phyloP scores from a whole-genome alignment of 1,140 invertebrate genomes.

The Drosophila asahinai region DNA sequence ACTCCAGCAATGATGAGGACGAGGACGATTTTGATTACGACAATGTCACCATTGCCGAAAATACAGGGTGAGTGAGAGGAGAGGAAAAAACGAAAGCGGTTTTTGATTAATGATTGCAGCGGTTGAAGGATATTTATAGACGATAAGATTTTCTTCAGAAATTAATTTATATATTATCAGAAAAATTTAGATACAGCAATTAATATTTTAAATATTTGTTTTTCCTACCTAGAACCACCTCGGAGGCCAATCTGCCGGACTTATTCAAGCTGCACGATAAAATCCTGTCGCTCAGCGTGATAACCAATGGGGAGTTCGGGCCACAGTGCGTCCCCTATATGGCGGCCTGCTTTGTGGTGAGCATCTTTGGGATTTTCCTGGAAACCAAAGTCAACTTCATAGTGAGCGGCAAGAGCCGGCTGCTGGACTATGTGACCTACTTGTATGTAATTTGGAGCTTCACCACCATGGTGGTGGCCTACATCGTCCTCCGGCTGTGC shows the following conservation, averaged over 20 bases:
- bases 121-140: background rate
- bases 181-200: background rate
- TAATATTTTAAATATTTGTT: background rate
- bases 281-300: conserved; percentile 75
- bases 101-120: conserved; percentile 7
- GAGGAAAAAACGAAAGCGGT: background rate
- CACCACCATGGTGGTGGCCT: conserved; percentile 79
- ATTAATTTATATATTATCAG: background rate
- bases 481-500: conserved; percentile 77
- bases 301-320: conserved; percentile 79
- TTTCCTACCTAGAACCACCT: conserved; percentile 53
- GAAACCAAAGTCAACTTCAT: conserved; percentile 83
- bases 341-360: conserved; percentile 80
- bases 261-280: conserved; percentile 81
- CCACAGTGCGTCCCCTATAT: conserved; percentile 82
- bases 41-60: conserved; percentile 57
- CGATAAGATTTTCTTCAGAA: background rate
- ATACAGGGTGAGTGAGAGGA: conserved; percentile 45
- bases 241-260: conserved; percentile 74
- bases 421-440: conserved; percentile 72
- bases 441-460: conserved; percentile 80
- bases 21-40: conserved; percentile 76
- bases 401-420: conserved; percentile 64
- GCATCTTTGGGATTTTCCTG: conserved; percentile 82
- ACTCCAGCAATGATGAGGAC: conserved; percentile 70